Conservation (phyloP, 1,140 invertebrate genomes). For the Drosophila setifemur region DNA sequence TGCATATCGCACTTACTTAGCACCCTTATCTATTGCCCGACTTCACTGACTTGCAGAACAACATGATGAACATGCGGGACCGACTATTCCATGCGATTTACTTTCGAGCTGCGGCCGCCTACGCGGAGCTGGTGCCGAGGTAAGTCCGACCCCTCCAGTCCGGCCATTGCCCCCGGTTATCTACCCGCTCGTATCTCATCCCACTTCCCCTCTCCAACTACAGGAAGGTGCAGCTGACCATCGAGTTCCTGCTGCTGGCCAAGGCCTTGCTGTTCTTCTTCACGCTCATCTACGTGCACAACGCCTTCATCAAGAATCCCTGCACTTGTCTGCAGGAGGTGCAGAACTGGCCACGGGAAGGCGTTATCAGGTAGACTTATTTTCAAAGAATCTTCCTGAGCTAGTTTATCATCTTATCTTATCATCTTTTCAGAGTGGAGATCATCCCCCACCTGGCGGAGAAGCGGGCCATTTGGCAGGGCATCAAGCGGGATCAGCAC, state of each 20-base stretch:
- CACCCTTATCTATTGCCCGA: conserved; percentile 20
- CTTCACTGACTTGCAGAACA: conserved; percentile 84
- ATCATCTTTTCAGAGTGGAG: conserved; percentile 87
- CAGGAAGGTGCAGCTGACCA: conserved; percentile 90
- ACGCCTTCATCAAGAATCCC: conserved; percentile 95
- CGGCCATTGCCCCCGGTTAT: neutral
- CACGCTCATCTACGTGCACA: conserved; percentile 96
- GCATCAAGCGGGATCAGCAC: conserved; percentile 81
- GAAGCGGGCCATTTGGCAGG: conserved; percentile 90
- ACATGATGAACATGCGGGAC: conserved; percentile 93
- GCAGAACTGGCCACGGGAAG: conserved; percentile 96
- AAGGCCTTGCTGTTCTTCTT: conserved; percentile 95
- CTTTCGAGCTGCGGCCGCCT: conserved; percentile 94
- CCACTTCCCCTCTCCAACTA: neutral
- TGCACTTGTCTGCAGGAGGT: conserved; percentile 96
- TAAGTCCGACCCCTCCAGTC: too few relatives aligned
- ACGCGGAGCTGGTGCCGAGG: conserved; percentile 93
- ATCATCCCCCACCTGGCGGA: conserved; percentile 93
- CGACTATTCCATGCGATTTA: conserved; percentile 98
- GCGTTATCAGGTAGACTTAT: conserved; percentile 88
- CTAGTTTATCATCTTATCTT: neutral
- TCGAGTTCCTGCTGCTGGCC: conserved; percentile 95
- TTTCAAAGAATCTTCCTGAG: too few relatives aligned
- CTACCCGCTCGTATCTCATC: neutral
- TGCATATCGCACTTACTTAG: neutral